Evolutionary conservation across 1,140 invertebrate genomes (phyloP), one percentile per base, ranked within the genome.

Genomic region (Zaprionus tsacasi): DNA sequence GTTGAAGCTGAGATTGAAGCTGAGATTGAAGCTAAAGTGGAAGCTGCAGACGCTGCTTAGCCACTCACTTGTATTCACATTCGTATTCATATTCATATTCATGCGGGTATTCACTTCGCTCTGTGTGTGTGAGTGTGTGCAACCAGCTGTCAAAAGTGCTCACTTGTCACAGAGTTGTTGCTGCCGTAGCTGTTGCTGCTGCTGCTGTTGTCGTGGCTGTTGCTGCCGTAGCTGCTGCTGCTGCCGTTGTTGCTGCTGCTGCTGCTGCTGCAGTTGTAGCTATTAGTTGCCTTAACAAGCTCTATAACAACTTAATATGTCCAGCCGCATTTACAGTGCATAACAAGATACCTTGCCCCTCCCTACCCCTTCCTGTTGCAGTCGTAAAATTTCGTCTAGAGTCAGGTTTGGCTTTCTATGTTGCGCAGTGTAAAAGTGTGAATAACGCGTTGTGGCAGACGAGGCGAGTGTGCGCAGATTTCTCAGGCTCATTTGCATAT

Each of bases 401-500:
- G 45, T 25, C 40, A 15, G 40, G 40, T 45, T 45, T 45, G 40
- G 45, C 45, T 50, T 40, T 40, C 45, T 54, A 17, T 72, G 81
- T 45, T 61, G 52, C 15, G 21, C 55, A 82, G 82, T 87, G 82
- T 87, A 76, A 27, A 63, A 50, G 52, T 67, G 48, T 76, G 64
- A 68, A 70, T 75, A 81, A 80, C 78, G 55, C 71, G 67, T 54
- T 67, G 35, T 82, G 80, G 75, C 70, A 78, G 79, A 76, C 52
- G 54, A 25, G 27, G 66, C 67, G 25, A 57, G 61, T 35, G 33
- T 7, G 33, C 33, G 33, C 58, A 65, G 45, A 50, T 82, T 87
- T 87, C 82, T 87, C 82, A 87, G 82, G 82, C 82, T 87, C 83
- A 87, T 87, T 87, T 87, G 88, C 82, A 87, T 30, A 30, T 87